Percentiles rank a stretch among this genome's conserved stretches.
Conservation (phyloP, 2,797 vertebrate genomes). For the Pseudochromis fuscus region DNA sequence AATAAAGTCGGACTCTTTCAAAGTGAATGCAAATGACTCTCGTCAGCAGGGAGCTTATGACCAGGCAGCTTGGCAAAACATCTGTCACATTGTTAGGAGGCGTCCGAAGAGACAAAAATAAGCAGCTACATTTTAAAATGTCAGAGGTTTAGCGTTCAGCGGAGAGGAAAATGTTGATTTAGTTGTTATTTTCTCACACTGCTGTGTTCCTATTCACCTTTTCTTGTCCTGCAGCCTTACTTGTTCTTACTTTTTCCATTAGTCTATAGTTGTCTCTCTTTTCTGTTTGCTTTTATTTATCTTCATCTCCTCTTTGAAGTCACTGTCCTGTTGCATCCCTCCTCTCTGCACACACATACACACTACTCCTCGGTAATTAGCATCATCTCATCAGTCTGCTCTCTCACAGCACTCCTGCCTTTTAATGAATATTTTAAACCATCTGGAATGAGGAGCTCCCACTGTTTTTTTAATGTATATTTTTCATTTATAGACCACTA, state of each 20-base stretch:
- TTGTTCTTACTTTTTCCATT: neutral
- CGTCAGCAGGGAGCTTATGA: neutral
- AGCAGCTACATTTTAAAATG: neutral
- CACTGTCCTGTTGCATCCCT: neutral
- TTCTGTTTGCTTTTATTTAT: neutral
- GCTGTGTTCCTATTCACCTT: neutral
- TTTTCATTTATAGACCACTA: slow-evolving; percentile 5
- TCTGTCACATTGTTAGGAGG: neutral
- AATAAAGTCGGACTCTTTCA: slow-evolving; percentile 9
- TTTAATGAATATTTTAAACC: slow-evolving; percentile 33
- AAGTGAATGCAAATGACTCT: neutral
- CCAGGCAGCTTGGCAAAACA: neutral
- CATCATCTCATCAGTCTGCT: slow-evolving; percentile 9
- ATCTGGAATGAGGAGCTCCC: neutral
- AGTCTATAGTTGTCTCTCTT: neutral
- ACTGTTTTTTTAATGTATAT: neutral
- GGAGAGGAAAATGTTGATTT: neutral
- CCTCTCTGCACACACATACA: slow-evolving; percentile 1
- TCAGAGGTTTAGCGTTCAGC: neutral
- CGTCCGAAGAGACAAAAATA: neutral
- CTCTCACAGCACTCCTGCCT: neutral
- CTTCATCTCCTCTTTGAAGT: neutral
- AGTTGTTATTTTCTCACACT: too few relatives aligned
- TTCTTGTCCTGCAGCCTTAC: neutral
- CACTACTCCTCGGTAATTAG: slow-evolving; percentile 13